Evolutionary conservation across 2,888 invertebrate genomes (phyloP).

Genomic region (Cartodere bifasciata): DNA sequence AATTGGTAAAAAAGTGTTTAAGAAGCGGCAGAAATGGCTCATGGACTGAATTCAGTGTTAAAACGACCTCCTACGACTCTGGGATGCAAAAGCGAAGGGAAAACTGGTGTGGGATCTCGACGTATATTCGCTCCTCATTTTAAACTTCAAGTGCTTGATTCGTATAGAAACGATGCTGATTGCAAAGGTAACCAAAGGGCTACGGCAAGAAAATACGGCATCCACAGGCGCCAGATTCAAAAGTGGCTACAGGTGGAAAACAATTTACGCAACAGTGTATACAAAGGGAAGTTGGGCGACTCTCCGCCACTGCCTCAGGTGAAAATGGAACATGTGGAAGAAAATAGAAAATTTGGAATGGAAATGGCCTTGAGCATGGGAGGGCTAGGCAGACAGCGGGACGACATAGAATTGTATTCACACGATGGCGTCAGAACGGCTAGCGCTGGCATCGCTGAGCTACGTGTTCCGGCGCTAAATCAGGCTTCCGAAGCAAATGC

Average conservation of each 20-base stretch:
- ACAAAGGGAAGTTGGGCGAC: constrained; percentile 30
- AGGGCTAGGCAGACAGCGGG: constrained; percentile 36
- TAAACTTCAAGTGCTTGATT: constrained; percentile 78
- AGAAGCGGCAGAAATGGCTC: constrained; percentile 39
- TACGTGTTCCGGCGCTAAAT: constrained; percentile 26
- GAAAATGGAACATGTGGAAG: constrained; percentile 18
- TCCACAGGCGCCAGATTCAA: constrained; percentile 80
- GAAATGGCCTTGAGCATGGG: constrained; percentile 28
- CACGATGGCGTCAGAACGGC: constrained; percentile 13
- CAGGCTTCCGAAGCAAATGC: constrained; percentile 18
- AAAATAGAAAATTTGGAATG: constrained; percentile 23
- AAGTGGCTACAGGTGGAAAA: constrained; percentile 84
- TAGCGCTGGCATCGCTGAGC: constrained; percentile 15
- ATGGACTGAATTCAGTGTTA: constrained; percentile 42
- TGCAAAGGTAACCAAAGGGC: constrained; percentile 84
- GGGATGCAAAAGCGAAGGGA: constrained; percentile 33
- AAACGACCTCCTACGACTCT: constrained; percentile 32
- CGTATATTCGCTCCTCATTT: constrained; percentile 83
- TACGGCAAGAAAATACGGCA: constrained; percentile 80
- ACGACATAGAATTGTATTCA: constrained; percentile 20
- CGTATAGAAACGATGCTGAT: constrained; percentile 73
- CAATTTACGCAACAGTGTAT: constrained; percentile 61
- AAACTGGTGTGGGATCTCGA: constrained; percentile 58
- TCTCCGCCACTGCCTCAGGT: too few species aligned
- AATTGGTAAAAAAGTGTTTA: constrained; percentile 13